These are phyloP conservation scores for Chironomus tepperi DNA, from an alignment of 1,140 invertebrate genomes.

Conservation along the genomic window DNA sequence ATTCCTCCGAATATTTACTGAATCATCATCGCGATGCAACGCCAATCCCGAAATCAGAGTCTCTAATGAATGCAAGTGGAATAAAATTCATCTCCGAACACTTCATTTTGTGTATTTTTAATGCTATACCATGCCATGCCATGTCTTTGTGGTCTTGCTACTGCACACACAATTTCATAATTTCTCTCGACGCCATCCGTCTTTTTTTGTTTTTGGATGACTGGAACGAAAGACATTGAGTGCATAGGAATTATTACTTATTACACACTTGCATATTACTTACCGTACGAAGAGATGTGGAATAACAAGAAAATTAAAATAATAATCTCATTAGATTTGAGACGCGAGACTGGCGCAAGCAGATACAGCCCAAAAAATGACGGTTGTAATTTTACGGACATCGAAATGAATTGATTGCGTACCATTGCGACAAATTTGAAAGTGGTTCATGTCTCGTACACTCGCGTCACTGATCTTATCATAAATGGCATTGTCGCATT, in stretches of 20 bases:
- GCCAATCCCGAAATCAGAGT: too few species aligned
- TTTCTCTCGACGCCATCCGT: not conserved
- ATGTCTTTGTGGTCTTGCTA: not conserved
- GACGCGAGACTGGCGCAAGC: not conserved
- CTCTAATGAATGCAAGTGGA: too few species aligned
- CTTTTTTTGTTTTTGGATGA: constrained; percentile 8
- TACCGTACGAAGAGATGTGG: not conserved
- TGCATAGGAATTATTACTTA: constrained; percentile 3
- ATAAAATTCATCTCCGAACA: too few species aligned
- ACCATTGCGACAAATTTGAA: not conserved
- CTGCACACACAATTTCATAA: not conserved
- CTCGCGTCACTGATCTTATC: not conserved
- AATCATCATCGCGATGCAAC: too few species aligned
- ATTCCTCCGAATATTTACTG: too few species aligned
- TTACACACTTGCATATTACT: not conserved
- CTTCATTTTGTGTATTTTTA: too few species aligned
- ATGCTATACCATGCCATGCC: not conserved
- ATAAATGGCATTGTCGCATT: constrained; percentile 12
- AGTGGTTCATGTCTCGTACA: not conserved
- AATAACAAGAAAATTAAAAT: not conserved
- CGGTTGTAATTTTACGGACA: not conserved
- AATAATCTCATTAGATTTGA: constrained; percentile 9
- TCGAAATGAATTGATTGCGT: not conserved
- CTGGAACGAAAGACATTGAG: not conserved
- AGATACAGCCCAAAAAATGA: not conserved